Evolutionary conservation across 2,888 invertebrate genomes (phyloP), one percentile per base, ranked within the genome.

Genomic region (Sminthurides aquaticus): DNA sequence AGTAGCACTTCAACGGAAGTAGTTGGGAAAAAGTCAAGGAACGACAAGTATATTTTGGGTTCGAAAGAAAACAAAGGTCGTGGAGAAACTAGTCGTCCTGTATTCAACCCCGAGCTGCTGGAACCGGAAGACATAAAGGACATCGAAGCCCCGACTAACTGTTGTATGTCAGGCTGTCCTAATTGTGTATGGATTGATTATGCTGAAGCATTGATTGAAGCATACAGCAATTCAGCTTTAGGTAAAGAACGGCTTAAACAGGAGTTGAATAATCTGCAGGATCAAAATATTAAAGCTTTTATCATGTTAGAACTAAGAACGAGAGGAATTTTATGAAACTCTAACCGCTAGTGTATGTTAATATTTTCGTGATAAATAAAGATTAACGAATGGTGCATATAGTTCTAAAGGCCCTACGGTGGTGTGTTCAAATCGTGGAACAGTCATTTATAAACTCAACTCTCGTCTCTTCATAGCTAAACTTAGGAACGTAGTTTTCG

Each of bases 141-240:
- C 3, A 57, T 60, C 43, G 62, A 65, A n/a, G 66, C 74, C 49
- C 95, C 95, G 0, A 88, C 89, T 1, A 87, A 85, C 27, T 96
- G 95, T 78, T 96, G 95, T 76, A 89, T 89, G 85, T 89, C 91
- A 0, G 94, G 94, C 0, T 96, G 96, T 80, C 82, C 88, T 0
- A 94, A 93, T 79, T 96, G 96, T 78, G 94, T 96, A 3, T 95
- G 91, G 88, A 86, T 96, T 60, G 85, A 87, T 20, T 95, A 94
- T 82, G 94, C 92, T 0, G 89, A 92, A 75, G 85, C 88, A 25
- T 75, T 95, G 55, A 81, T 84, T 2, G 66, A 69, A 20, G 82
- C 83, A 71, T 79, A 85, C 75, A 79, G 85, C 15, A 86, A 86
- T 71, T 87, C 87, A 0, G 84, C 85, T 58, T 83, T 86, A 63